Evolutionary conservation across 2,113 vertebrate genomes (phyloP).

Genomic region (Morone chrysops): DNA sequence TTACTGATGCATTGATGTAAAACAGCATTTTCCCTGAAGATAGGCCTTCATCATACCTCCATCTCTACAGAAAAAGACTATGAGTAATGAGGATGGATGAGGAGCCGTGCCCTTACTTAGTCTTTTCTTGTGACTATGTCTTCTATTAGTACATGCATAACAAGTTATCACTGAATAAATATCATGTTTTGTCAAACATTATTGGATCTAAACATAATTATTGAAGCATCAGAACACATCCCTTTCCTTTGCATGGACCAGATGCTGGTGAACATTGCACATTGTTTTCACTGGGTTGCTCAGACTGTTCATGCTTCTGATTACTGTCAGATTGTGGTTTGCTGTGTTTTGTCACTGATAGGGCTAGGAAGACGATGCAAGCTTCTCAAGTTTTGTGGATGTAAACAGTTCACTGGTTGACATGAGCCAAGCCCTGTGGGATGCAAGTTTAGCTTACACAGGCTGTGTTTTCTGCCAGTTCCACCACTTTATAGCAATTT

Average conservation of each 20-base stretch:
- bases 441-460: slow-evolving; percentile 52
- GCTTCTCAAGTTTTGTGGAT: slow-evolving; percentile 60
- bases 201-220: not conserved
- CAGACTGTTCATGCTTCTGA: slow-evolving; percentile 41
- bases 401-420: slow-evolving; percentile 70
- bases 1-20: slow-evolving; percentile 80
- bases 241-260: not conserved
- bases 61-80: slow-evolving; percentile 52
- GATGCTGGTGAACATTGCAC: not conserved
- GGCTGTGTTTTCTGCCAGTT: slow-evolving; percentile 51
- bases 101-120: slow-evolving; percentile 34
- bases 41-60: slow-evolving; percentile 65
- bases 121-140: slow-evolving; percentile 24
- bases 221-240: not conserved
- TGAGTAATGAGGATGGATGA: slow-evolving; percentile 65
- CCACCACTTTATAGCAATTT: slow-evolving; percentile 50
- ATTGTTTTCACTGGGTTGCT: slow-evolving; percentile 10
- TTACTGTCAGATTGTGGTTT: slow-evolving; percentile 67
- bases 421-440: slow-evolving; percentile 55
- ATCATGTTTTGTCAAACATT: not conserved
- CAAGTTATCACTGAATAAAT: not conserved
- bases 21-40: slow-evolving; percentile 71
- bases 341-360: slow-evolving; percentile 41
- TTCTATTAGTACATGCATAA: not conserved
- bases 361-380: slow-evolving; percentile 35